These are phyloP conservation scores for Coryphaenoides rupestris DNA, from an alignment of 2,113 vertebrate genomes.

Conservation along the genomic window DNA sequence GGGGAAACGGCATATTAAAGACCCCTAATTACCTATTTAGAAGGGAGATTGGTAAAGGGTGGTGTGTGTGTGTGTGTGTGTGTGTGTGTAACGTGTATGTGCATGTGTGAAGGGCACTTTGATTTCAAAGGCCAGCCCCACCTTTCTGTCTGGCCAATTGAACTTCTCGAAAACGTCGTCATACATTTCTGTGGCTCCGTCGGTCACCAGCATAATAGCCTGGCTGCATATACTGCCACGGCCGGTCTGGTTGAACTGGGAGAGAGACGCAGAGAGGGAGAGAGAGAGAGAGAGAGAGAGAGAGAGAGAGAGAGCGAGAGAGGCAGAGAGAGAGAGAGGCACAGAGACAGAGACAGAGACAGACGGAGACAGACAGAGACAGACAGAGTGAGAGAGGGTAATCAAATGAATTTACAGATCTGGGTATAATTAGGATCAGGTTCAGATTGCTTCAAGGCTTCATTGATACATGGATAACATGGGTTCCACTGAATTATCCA, in stretches of 20 bases:
- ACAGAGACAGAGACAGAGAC: background rate
- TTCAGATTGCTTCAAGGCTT: too few species aligned
- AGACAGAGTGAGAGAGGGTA: conserved; percentile 1
- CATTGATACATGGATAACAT: too few species aligned
- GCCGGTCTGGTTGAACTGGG: conserved; percentile 93
- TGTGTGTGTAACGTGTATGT: too few species aligned
- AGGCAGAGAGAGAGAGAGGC: background rate
- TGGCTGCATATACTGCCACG: conserved; percentile 95
- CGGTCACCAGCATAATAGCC: conserved; percentile 96
- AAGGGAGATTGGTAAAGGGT: too few species aligned
- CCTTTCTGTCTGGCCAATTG: conserved; percentile 97
- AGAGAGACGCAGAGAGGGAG: background rate
- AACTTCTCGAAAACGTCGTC: conserved; percentile 92
- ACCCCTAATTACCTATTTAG: too few species aligned
- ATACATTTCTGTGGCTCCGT: conserved; percentile 91
- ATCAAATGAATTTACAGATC: too few species aligned
- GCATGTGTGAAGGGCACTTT: background rate
- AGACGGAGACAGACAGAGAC: too few species aligned
- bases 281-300: background rate
- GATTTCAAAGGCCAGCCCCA: conserved; percentile 52
- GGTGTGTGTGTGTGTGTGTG: too few species aligned
- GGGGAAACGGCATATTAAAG: too few species aligned
- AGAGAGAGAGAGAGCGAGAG: conserved; percentile 20
- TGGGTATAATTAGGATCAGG: too few species aligned
- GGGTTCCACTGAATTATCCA: too few species aligned